Conservation (phyloP, 1,140 invertebrate species). For the Calliphora vicina region DNA sequence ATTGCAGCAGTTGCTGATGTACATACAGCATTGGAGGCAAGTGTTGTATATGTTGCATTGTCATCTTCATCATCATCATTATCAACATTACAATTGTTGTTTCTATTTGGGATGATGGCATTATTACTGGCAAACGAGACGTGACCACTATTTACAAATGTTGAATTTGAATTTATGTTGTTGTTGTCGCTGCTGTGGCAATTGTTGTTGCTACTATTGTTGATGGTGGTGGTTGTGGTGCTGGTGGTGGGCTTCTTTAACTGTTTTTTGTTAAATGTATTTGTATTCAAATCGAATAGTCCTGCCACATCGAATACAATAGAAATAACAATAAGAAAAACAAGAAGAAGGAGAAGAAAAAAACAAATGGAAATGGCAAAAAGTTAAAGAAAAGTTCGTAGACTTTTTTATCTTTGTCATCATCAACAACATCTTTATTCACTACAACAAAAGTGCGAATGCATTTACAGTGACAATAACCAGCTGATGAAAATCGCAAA, state of each 20-base stretch:
- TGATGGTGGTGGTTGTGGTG: not conserved
- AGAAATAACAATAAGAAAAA: not conserved
- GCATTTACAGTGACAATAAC: not conserved
- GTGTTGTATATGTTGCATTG: not conserved
- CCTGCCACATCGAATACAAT: slow-evolving; percentile 18
- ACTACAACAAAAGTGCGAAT: not conserved
- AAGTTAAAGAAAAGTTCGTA: not conserved
- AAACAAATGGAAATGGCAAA: slow-evolving; percentile 13
- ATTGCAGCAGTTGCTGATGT: slow-evolving; percentile 25
- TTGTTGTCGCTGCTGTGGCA: not conserved
- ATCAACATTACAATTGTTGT: slow-evolving; percentile 21
- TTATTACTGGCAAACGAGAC: slow-evolving; percentile 22
- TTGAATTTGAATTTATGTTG: not conserved
- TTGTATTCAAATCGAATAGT: slow-evolving; percentile 34
- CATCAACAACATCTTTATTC: not conserved
- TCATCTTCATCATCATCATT: slow-evolving; percentile 9
- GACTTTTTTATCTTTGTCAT: not conserved
- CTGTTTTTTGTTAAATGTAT: slow-evolving; percentile 18
- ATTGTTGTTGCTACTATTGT: not conserved
- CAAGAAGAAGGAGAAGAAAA: not conserved
- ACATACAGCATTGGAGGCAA: slow-evolving; percentile 47
- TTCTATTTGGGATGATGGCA: slow-evolving; percentile 31
- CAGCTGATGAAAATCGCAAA: not conserved
- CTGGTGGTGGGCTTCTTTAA: not conserved
- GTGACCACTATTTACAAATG: slow-evolving; percentile 20